These are phyloP conservation scores for Salmo trutta DNA, from an alignment of 2,797 vertebrate species.

Conservation along the genomic window DNA sequence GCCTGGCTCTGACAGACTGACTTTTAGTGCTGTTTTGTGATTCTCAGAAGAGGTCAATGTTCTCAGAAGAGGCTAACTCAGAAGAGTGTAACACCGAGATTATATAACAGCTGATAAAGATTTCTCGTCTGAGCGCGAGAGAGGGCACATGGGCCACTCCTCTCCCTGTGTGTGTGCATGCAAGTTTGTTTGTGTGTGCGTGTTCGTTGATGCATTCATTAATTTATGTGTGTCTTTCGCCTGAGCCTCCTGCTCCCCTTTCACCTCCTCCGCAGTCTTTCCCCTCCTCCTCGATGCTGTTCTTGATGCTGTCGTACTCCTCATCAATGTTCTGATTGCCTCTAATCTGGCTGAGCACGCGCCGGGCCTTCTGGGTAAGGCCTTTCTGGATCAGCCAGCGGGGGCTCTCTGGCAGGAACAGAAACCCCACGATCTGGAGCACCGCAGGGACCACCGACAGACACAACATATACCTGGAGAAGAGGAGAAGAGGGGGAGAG, in stretches of 20 bases:
- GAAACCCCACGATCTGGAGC: slow-evolving; percentile 94
- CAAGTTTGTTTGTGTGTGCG: neutral
- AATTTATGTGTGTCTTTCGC: too few species aligned
- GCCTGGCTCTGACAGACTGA: neutral
- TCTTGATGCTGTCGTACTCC: slow-evolving; percentile 96
- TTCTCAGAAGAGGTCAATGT: too few species aligned
- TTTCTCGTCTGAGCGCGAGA: too few species aligned
- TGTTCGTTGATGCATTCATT: neutral
- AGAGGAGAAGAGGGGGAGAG: too few species aligned
- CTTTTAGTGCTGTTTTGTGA: too few species aligned
- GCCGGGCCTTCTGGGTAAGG: slow-evolving; percentile 92
- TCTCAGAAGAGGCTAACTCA: too few species aligned
- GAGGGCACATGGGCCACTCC: neutral
- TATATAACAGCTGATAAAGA: too few species aligned
- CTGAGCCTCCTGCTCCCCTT: neutral
- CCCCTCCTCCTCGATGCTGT: slow-evolving; percentile 95
- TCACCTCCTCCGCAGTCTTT: slow-evolving; percentile 91
- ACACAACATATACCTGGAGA: slow-evolving; percentile 92
- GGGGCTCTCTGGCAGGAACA: slow-evolving; percentile 96
- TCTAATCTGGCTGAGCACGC: slow-evolving; percentile 93
- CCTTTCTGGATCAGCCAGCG: slow-evolving; percentile 97
- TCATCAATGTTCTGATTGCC: slow-evolving; percentile 98
- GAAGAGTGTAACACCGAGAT: too few species aligned
- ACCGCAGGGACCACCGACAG: slow-evolving; percentile 88
- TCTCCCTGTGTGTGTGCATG: neutral